These are phyloP conservation scores for Nematopogon swammerdamellus DNA, from an alignment of 2,888 invertebrate genomes.

Conservation along the genomic window DNA sequence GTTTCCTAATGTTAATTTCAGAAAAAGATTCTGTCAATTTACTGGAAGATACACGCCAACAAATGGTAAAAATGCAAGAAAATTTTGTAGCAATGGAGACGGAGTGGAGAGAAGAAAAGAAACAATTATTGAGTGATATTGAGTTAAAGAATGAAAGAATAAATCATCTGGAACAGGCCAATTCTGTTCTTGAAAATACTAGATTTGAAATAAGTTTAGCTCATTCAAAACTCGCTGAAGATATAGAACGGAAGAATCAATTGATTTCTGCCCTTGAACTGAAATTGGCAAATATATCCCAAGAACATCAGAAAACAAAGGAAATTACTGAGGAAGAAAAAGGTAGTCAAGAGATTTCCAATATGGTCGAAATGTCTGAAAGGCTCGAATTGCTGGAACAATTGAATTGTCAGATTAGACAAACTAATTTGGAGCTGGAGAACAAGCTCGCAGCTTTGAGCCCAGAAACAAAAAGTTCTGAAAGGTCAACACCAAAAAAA, in stretches of 20 bases:
- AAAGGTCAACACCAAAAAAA: conserved; percentile 26
- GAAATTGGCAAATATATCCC: conserved; percentile 23
- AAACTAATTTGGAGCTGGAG: conserved; percentile 52
- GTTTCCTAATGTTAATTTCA: too few species aligned
- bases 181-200: conserved; percentile 45
- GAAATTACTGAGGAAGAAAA: conserved; percentile 49
- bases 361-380: conserved; percentile 40
- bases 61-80: conserved; percentile 78
- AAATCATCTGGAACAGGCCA: conserved; percentile 52
- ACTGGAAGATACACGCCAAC: conserved; percentile 75
- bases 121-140: conserved; percentile 50
- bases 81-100: conserved; percentile 69
- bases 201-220: conserved; percentile 50
- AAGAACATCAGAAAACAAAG: conserved; percentile 7
- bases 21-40: conserved; percentile 69
- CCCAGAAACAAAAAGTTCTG: conserved; percentile 29
- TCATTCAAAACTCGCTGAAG: conserved; percentile 51
- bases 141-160: conserved; percentile 56
- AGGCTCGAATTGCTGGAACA: conserved; percentile 52
- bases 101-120: conserved; percentile 67
- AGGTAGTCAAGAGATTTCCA: conserved; percentile 45
- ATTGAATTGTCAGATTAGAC: conserved; percentile 49
- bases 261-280: conserved; percentile 34
- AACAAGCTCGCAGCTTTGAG: conserved; percentile 34
- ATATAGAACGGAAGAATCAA: conserved; percentile 45